Percentiles rank a stretch among this genome's conserved stretches.
Evolutionary conservation across 2,888 invertebrate genomes (phyloP).

Genomic region (Zaprionus lineosus): DNA sequence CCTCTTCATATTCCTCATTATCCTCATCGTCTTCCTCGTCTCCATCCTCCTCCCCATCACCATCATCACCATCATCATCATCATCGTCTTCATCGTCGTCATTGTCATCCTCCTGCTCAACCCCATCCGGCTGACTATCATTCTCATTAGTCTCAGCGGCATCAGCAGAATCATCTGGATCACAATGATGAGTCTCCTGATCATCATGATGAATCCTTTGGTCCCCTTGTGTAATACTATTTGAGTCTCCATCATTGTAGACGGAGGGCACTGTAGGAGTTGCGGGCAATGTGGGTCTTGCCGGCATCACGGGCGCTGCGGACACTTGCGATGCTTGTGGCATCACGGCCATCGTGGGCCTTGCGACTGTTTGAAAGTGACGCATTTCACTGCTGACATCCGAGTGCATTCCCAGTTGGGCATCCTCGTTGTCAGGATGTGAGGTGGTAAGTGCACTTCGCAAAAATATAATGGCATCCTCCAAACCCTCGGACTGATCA

Average conservation of each 20-base stretch:
- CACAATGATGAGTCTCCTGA: too few species aligned
- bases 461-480: constrained; percentile 33
- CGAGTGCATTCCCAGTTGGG: constrained; percentile 40
- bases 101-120: constrained; percentile 3
- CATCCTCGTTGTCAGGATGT: constrained; percentile 27
- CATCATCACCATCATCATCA: constrained; percentile 13
- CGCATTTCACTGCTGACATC: constrained; percentile 36
- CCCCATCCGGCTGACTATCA: background rate
- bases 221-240: constrained; percentile 16
- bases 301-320: too few species aligned
- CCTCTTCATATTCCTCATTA: constrained; percentile 17
- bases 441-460: constrained; percentile 12
- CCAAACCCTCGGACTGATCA: constrained; percentile 34
- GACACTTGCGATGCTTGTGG: too few species aligned
- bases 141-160: constrained; percentile 30
- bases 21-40: constrained; percentile 12
- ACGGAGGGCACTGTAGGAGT: too few species aligned
- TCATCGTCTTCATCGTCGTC: constrained; percentile 7
- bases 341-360: constrained; percentile 6
- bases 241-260: constrained; percentile 38
- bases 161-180: constrained; percentile 18
- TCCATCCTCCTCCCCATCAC: constrained; percentile 3
- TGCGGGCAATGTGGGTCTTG: too few species aligned
- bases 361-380: constrained; percentile 16
- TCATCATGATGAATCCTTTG: too few species aligned